Base-by-base conservation (phyloP, 2,113 vertebrate genomes). In the Melanerpes formicivorus region DNA sequence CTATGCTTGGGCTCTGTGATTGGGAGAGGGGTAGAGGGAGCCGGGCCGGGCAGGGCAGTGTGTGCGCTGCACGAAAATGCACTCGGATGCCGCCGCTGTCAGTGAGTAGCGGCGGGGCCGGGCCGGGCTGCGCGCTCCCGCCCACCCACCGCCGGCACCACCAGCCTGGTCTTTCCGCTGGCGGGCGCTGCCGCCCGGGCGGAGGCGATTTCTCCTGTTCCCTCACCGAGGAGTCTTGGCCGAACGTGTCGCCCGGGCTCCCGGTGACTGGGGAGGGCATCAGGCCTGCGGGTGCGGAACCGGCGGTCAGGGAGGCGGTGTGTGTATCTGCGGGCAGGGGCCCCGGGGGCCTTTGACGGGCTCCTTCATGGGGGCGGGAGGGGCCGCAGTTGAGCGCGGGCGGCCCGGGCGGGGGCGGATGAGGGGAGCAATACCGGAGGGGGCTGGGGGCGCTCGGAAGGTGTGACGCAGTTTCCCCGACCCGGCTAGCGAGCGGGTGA, bases 71-170 rank as follows among this genome's bases (percentile, higher is more conserved):
- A 98, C 98, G 98, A 99, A 99, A 99, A 99, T 99, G 99, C 99
- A 99, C 99, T 99, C 99, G 98, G 99, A 99, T 99, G 99, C 98
- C 83, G 98, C 98, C 97, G 98, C 99, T 98, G 99, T 99, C 99
- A 99, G 99, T 99, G 98, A 99, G 99, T 99, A 98, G 89, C 83
- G 63, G 78, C 42, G 67, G 34, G 64, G 32, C 56, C 11, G 72
- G 83, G 64, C 67, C 65, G 72, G 83, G 64, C 67, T 63, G 42
- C 18, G 52, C 65, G 18, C 29, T 50, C 26, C 18, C 14, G 21
- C 34, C 26, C 42, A 19, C 50, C 25, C 40, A 10, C 32, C 46
- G 32, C 22, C 58, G 34, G 64, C 60, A 21, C 25, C 26, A 16
- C 48, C 4, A 40, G 46, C 62, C 62, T 25, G 23, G 12, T 11